These are phyloP conservation scores for Hydropsyche tenuis DNA, from an alignment of 1,140 invertebrate species.

Conservation along the genomic window DNA sequence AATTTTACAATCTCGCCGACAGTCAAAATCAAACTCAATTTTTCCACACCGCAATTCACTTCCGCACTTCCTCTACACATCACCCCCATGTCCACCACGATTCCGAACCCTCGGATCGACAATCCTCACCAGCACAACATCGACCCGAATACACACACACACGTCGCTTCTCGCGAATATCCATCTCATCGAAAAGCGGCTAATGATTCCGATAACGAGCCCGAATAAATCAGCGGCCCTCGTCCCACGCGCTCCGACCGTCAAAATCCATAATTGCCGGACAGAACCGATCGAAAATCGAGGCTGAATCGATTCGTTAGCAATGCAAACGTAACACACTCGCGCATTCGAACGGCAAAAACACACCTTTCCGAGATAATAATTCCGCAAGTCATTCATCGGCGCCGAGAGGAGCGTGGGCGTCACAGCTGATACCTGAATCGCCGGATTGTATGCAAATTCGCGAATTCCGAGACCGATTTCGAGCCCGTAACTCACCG, in stretches of 20 bases:
- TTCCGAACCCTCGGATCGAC: too few relatives aligned
- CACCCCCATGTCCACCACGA: too few relatives aligned
- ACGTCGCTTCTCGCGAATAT: too few relatives aligned
- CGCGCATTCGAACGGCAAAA: background rate
- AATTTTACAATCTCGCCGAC: too few relatives aligned
- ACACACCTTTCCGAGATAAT: background rate
- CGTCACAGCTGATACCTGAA: background rate
- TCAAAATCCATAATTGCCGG: background rate
- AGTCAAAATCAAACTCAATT: too few relatives aligned
- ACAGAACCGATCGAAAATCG: background rate
- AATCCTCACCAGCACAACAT: too few relatives aligned
- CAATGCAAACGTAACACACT: background rate
- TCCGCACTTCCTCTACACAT: too few relatives aligned
- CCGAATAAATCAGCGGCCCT: too few relatives aligned
- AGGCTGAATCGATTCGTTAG: conserved; percentile 17
- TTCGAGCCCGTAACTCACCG: conserved; percentile 3
- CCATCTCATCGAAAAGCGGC: too few relatives aligned
- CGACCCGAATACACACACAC: too few relatives aligned
- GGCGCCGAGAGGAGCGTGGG: background rate
- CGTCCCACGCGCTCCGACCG: background rate
- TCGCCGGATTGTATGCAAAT: conserved; percentile 18
- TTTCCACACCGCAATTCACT: too few relatives aligned
- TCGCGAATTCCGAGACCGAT: conserved; percentile 5
- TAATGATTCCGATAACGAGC: too few relatives aligned
- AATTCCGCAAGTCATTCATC: conserved; percentile 17